phyloP scores from a whole-genome alignment of 2,797 vertebrate genomes.

The Vespertilio murinus region DNA sequence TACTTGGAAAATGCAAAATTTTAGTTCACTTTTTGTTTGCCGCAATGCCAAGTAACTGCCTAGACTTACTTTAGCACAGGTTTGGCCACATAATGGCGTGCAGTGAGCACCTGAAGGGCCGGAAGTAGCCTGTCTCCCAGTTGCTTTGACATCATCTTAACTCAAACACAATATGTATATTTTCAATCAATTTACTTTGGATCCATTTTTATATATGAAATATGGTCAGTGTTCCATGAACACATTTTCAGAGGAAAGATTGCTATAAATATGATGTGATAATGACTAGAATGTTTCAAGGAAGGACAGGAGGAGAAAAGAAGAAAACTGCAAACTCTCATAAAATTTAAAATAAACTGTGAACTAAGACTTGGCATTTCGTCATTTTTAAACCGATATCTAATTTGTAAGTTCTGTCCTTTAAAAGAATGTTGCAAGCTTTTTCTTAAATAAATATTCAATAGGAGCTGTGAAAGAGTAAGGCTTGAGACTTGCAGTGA shows the following conservation, averaged over 20 bases:
- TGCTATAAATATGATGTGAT: conserved; percentile 81
- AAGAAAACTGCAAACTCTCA: conserved; percentile 80
- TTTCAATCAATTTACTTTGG: conserved; percentile 81
- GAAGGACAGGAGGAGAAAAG: conserved; percentile 80
- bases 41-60: conserved; percentile 9
- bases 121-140: conserved; percentile 55
- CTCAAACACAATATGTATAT: conserved; percentile 79
- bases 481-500: conserved; percentile 48
- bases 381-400: conserved; percentile 76
- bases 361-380: conserved; percentile 80
- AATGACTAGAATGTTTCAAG: conserved; percentile 78
- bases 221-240: conserved; percentile 81
- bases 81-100: conserved; percentile 21
- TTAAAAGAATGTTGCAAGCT: conserved; percentile 70
- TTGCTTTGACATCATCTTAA: conserved; percentile 74
- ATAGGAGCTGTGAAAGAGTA: conserved; percentile 57
- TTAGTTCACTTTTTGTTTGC: conserved; percentile 6
- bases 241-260: conserved; percentile 79
- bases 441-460: conserved; percentile 76
- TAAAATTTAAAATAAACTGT: conserved; percentile 81
- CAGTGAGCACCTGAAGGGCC: conserved; percentile 45
- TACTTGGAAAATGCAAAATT: neutral
- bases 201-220: conserved; percentile 79
- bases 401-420: conserved; percentile 78
- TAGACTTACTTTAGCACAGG: conserved; percentile 22